Evolutionary conservation across 2,113 vertebrate genomes (phyloP), one percentile per base, ranked within the genome.

Genomic region (Lagopus muta): DNA sequence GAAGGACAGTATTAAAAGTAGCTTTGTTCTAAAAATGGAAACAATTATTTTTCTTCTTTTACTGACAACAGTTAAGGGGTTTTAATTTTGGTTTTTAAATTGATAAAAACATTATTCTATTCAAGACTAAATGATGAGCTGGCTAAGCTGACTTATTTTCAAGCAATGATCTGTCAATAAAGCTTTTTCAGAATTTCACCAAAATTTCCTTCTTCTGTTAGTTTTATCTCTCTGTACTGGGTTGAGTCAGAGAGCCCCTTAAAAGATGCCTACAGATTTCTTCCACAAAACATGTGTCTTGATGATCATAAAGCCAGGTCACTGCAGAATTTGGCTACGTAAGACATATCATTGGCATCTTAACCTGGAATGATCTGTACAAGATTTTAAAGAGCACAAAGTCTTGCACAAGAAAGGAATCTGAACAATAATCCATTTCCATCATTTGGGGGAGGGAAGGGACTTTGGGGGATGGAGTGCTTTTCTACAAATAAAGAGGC

Each of bases 271-370:
- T 54, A 22, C 25, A 5, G 8, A 60, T 69, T 80, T 80, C 34
- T 82, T 72, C 27, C 71, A 42, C 12, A 70, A 78, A 77, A 30
- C 28, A 43, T 42, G 13, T 22, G 24, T 74, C 12, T 67, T 18
- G n/a, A 42, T 71, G 42, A 42, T 17, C 40, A 17, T 13, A 57
- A 83, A 47, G 22, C 13, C 65, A 38, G 50, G 42, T 30, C 12
- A 47, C 5, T 45, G 28, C 10, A 14, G 25, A 57, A 12, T 32
- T 72, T 9, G 30, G 11, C 1, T 54, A n/a, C 47, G 14, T 8
- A 75, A 60, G 8, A 52, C 7, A 4, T 3, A 30, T 24, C 14
- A 15, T 0, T 47, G 13, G 7, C 40, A 57, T 1, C 0, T 21
- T 57, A 78, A 57, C 70, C 55, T 62, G 22, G 28, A 81, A 74